Evolutionary conservation across 1,140 invertebrate species (phyloP).

Genomic region (Saccostrea echinata): DNA sequence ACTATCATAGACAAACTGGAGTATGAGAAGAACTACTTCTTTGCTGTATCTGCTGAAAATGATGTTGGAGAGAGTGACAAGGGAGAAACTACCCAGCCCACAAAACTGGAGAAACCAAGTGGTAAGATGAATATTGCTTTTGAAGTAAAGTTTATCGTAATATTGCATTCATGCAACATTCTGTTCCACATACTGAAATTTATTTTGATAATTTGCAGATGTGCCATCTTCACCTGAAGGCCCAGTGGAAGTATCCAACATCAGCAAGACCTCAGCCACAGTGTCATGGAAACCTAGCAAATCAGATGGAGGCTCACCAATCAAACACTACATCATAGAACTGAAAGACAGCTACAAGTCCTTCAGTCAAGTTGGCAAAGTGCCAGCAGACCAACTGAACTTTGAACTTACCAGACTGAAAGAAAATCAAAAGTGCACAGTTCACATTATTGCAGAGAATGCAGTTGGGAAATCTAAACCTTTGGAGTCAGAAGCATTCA

Average conservation of each 20-base stretch:
- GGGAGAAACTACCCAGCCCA: constrained; percentile 91
- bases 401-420: constrained; percentile 89
- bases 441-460: constrained; percentile 78
- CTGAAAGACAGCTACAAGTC: constrained; percentile 87
- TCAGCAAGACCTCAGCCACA: constrained; percentile 85
- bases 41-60: constrained; percentile 93
- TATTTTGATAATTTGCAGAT: constrained; percentile 52
- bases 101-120: constrained; percentile 70
- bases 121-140: constrained; percentile 48
- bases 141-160: no score
- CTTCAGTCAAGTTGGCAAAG: constrained; percentile 68
- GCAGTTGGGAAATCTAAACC: constrained; percentile 76
- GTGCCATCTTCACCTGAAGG: constrained; percentile 86
- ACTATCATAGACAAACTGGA: constrained; percentile 86
- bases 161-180: no score
- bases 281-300: constrained; percentile 91
- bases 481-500: constrained; percentile 88
- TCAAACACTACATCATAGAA: constrained; percentile 96
- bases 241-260: constrained; percentile 83
- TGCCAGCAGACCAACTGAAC: constrained; percentile 80
- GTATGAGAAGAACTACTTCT: constrained; percentile 94
- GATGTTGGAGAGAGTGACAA: constrained; percentile 87
- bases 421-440: constrained; percentile 84
- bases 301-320: constrained; percentile 91
- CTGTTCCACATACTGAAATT: no score